Percentiles rank a stretch among this genome's conserved stretches.
phyloP scores from a whole-genome alignment of 1,140 invertebrate genomes.

The Diabrotica undecimpunctata region DNA sequence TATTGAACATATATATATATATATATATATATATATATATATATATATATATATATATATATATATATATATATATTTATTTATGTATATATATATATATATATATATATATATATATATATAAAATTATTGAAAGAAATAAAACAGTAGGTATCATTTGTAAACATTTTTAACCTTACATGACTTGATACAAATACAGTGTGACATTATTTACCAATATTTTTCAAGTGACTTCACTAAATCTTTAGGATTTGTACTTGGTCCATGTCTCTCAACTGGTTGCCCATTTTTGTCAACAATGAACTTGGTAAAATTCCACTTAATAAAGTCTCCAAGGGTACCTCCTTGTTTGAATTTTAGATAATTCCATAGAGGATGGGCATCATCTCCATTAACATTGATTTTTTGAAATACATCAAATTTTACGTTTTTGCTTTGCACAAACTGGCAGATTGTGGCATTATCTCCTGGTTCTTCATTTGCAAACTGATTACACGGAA shows the following conservation, averaged over 20 bases:
- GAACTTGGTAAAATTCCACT: slow-evolving; percentile 99
- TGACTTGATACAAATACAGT: no score
- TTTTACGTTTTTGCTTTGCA: slow-evolving; percentile 63
- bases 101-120: no score
- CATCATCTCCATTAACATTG: slow-evolving; percentile 82
- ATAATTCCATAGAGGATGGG: slow-evolving; percentile 83
- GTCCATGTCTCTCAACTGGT: slow-evolving; percentile 75
- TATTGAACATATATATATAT: no score
- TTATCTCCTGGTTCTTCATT: slow-evolving; percentile 73
- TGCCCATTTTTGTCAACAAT: slow-evolving; percentile 82
- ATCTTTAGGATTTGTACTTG: slow-evolving; percentile 67
- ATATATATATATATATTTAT: no score
- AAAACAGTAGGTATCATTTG: no score
- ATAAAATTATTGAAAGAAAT: no score
- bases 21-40: no score
- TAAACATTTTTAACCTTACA: no score
- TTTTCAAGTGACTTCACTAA: slow-evolving; percentile 65
- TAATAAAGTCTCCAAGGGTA: slow-evolving; percentile 70
- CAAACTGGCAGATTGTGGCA: slow-evolving; percentile 72
- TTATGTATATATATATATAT: no score
- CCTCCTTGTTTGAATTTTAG: slow-evolving; percentile 54
- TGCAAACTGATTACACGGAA: slow-evolving; percentile 91
- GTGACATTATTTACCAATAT: slow-evolving; percentile 46
- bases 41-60: no score
- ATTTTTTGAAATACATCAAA: slow-evolving; percentile 80